These are phyloP conservation scores for Seira sanloemensis DNA, from an alignment of 2,888 invertebrate species.

Conservation along the genomic window DNA sequence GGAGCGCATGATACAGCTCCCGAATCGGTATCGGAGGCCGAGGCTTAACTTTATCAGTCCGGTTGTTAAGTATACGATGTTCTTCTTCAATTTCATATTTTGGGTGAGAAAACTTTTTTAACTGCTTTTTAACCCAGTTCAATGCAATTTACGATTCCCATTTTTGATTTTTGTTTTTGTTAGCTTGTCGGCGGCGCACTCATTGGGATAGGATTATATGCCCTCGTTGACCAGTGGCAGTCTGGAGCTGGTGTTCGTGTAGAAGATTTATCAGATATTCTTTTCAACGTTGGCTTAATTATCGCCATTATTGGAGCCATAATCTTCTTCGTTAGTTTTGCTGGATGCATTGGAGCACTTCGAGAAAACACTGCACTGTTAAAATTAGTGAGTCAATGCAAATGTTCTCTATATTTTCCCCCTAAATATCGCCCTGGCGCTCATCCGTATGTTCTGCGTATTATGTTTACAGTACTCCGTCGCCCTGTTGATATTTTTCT, in stretches of 20 bases:
- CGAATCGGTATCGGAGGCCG: conserved; percentile 65
- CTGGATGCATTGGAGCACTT: conserved; percentile 93
- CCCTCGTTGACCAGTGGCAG: conserved; percentile 95
- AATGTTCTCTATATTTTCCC: too few species aligned
- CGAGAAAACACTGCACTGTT: conserved; percentile 94
- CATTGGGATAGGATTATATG: conserved; percentile 91
- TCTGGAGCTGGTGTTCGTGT: conserved; percentile 88
- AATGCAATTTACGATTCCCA: too few species aligned
- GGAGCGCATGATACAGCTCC: conserved; percentile 72
- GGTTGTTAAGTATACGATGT: conserved; percentile 92
- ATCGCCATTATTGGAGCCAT: conserved; percentile 88
- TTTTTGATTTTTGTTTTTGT: conserved; percentile 77
- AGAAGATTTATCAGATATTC: conserved; percentile 91
- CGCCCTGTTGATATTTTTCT: conserved; percentile 90
- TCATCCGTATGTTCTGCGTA: too few species aligned
- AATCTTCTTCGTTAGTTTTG: conserved; percentile 95
- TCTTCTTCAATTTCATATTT: conserved; percentile 91
- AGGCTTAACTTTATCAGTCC: conserved; percentile 82
- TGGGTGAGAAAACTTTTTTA: conserved; percentile 83
- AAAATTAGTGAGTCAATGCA: conserved; percentile 87
- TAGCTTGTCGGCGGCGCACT: conserved; percentile 92
- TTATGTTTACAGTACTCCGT: conserved; percentile 87
- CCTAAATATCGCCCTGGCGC: too few species aligned
- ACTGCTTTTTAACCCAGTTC: too few species aligned
- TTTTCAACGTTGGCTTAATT: conserved; percentile 90